Evolutionary conservation across 2,797 vertebrate species (phyloP), one percentile per base, ranked within the genome.

Genomic region (Hylomyscus alleni): DNA sequence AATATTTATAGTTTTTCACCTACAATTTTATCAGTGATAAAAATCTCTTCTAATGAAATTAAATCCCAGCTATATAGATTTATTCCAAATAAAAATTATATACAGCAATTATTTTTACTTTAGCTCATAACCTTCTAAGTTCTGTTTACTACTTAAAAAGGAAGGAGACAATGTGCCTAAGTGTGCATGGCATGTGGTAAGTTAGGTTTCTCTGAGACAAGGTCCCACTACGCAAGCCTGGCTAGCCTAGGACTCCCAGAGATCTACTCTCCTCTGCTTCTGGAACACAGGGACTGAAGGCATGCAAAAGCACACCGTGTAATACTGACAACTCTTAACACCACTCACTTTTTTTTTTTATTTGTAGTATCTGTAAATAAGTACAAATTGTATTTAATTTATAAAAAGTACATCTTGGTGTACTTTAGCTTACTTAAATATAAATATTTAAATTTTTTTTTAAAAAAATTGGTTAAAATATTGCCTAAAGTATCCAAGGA

Each of bases 31-130:
- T 84, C 37, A 73, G 75, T 29, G 15, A 91, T 95, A 80, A 73
- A 95, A 90, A 58, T 87, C 24, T 73, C 13, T 83, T 88, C 34
- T 65, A 89, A 9, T 93, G 26, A 95, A 96, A 81, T 56, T n/a
- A 62, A 89, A 65, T 65, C n/a, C 31, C 40, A 78, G 73, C 6
- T 62, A 37, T 78, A 65, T 37, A 86, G 54, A 78, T 84, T 88
- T 78, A 91, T 65, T 65, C 44, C 40, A 82, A 94, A 96, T 44
- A 95, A 89, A 88, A 80, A 77, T 65, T 90, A 95, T 40, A 54
- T 13, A 77, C 11, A 93, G 50, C 94, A 87, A 94, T 81, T 65
- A 95, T 58, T 90, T 91, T 86, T 96, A 91, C 37, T 95, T 82
- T 92, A 62, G 20, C 52, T 91, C 87, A 77, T 76, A 91, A 87